A percentile compares a stretch with the other conserved stretches of the same genome.
phyloP scores from a whole-genome alignment of 2,888 invertebrate species.

The Drosophila villosipedis region DNA sequence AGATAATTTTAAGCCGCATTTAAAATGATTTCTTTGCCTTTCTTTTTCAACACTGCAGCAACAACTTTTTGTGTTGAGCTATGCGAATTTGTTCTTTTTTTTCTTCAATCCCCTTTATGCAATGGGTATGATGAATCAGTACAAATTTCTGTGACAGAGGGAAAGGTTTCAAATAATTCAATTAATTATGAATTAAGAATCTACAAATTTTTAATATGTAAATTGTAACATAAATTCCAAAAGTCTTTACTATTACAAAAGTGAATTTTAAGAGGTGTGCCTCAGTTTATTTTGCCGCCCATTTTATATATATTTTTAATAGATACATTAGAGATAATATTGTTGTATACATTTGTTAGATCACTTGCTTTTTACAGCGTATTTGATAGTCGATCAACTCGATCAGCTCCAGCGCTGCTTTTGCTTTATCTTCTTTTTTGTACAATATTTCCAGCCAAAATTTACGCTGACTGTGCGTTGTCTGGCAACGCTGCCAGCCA shows the following conservation, averaged over 20 bases:
- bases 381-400: background rate
- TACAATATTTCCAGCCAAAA: slow-evolving; percentile 12
- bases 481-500: slow-evolving; percentile 68
- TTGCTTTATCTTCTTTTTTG: slow-evolving; percentile 24
- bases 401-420: background rate
- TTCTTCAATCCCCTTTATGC: background rate
- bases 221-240: background rate
- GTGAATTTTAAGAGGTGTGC: background rate
- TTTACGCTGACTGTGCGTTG: slow-evolving; percentile 72
- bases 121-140: too few relatives aligned
- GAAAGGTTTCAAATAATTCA: background rate
- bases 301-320: background rate
- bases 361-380: background rate
- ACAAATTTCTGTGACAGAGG: too few relatives aligned
- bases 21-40: slow-evolving; percentile 71
- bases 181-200: background rate
- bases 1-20: slow-evolving; percentile 79
- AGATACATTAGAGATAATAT: background rate
- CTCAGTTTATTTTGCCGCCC: background rate
- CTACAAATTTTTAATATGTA: background rate
- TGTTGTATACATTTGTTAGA: background rate
- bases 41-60: slow-evolving; percentile 17
- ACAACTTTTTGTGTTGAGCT: slow-evolving; percentile 49
- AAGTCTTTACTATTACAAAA: background rate
- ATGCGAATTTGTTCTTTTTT: slow-evolving; percentile 38